Conservation (phyloP, 2,888 invertebrate species). For the Ophion obscuratus region DNA sequence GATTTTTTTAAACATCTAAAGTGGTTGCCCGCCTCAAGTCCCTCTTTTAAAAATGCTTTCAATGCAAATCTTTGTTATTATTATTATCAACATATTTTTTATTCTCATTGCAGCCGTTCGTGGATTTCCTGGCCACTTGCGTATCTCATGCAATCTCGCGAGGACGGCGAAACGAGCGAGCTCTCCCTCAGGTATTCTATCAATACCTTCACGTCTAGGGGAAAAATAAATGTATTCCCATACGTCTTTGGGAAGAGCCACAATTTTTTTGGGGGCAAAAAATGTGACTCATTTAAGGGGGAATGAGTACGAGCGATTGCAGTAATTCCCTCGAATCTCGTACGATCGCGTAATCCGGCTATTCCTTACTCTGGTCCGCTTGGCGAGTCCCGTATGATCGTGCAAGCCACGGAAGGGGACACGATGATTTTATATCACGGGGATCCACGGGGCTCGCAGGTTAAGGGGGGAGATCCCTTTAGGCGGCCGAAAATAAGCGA, state of each 20-base stretch:
- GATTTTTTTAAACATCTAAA: too few relatives aligned
- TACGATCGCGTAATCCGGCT: too few relatives aligned
- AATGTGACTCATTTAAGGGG: not conserved
- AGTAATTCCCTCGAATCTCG: too few relatives aligned
- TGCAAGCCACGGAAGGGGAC: too few relatives aligned
- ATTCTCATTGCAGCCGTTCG: constrained; percentile 87
- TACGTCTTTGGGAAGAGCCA: not conserved
- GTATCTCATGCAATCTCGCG: constrained; percentile 93
- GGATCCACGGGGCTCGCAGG: too few relatives aligned
- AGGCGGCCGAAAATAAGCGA: too few relatives aligned
- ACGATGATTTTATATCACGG: too few relatives aligned
- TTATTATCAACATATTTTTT: not conserved
- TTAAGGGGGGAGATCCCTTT: too few relatives aligned
- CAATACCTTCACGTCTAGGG: not conserved
- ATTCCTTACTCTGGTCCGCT: too few relatives aligned
- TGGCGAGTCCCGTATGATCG: too few relatives aligned
- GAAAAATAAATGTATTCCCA: not conserved
- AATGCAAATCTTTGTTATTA: not conserved
- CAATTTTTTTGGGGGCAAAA: not conserved
- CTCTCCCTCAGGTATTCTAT: constrained; percentile 90
- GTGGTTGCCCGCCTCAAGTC: not conserved
- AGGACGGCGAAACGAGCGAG: constrained; percentile 88
- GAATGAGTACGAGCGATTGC: too few relatives aligned
- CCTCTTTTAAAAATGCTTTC: not conserved
- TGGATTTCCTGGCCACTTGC: constrained; percentile 98